Evolutionary conservation across 2,888 invertebrate genomes (phyloP), one percentile per base, ranked within the genome.

Genomic region (Caenorhabditis drosophilae): DNA sequence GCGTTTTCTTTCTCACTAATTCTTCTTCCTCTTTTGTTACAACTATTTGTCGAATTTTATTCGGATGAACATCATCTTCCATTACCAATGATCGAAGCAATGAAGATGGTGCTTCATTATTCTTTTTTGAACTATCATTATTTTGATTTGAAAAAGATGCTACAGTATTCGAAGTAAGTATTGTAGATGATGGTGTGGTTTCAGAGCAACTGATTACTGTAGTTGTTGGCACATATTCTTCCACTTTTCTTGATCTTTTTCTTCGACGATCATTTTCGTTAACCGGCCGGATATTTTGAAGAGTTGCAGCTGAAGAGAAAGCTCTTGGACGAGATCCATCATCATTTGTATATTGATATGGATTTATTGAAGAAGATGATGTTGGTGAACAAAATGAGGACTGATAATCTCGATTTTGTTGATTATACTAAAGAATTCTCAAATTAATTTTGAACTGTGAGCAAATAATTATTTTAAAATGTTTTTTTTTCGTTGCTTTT

Each of bases 281-380:
- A 9, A 42, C 42, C 25, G 41, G 52, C 46, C 57, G 60, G 11
- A 41, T 27, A 25, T 67, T 57, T 50, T 71, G 71, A 23, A 71
- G 44, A 1, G 71, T 71, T 44, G 71, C 71, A n/a, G 71, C 71
- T 40, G 64, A 64, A 15, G 68, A 68, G 38, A 66, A 71, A 22
- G 71, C 71, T 20, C 71, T 40, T n/a, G 71, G 71, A n/a, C 71
- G 62, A n/a, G n/a, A n/a, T 20, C 54, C 53, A 46, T 71, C 70
- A 22, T 48, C 38, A 22, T 26, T n/a, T 12, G 38, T 51, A 16
- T 31, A 35, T 46, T 45, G 44, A 9, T 51, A 55, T 18, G 59
- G 42, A 20, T 57, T 45, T 15, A 53, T 38, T 7, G 61, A 31
- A 6, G 61, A 18, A 6, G 51, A 34, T 20, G 51, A 53, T 1